phyloP scores from a whole-genome alignment of 2,888 invertebrate species.

The Byasa hedistus region DNA sequence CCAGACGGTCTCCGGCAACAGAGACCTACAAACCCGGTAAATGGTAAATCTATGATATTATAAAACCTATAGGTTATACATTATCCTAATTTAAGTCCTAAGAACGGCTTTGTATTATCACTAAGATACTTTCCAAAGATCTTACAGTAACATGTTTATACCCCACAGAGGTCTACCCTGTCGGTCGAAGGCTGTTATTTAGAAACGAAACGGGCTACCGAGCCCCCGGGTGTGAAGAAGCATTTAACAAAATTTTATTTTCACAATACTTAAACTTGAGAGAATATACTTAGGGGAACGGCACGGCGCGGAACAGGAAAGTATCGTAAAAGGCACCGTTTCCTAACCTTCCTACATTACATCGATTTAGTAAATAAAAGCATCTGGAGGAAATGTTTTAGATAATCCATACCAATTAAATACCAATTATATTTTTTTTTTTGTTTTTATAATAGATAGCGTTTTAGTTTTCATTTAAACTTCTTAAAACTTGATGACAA shows the following conservation, averaged over 20 bases:
- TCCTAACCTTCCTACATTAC: neutral
- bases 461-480: too few relatives aligned
- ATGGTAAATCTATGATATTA: too few relatives aligned
- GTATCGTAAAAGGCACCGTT: neutral
- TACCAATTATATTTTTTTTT: neutral
- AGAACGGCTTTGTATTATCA: neutral
- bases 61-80: too few relatives aligned
- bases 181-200: conserved; percentile 58
- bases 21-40: too few relatives aligned
- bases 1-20: too few relatives aligned
- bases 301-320: conserved; percentile 36
- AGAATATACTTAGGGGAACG: conserved; percentile 56
- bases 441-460: too few relatives aligned
- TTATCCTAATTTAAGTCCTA: too few relatives aligned
- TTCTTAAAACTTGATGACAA: too few relatives aligned
- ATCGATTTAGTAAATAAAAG: neutral
- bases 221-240: conserved; percentile 47
- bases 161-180: conserved; percentile 58
- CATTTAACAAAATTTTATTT: conserved; percentile 64
- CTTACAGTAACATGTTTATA: conserved; percentile 41
- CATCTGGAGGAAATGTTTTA: neutral
- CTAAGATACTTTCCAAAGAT: neutral
- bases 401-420: neutral
- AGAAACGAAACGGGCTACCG: conserved; percentile 65
- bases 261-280: conserved; percentile 46